Percentiles rank a stretch among this genome's conserved stretches.
phyloP scores from a whole-genome alignment of 1,140 invertebrate genomes.

The Ceratitis capitata region DNA sequence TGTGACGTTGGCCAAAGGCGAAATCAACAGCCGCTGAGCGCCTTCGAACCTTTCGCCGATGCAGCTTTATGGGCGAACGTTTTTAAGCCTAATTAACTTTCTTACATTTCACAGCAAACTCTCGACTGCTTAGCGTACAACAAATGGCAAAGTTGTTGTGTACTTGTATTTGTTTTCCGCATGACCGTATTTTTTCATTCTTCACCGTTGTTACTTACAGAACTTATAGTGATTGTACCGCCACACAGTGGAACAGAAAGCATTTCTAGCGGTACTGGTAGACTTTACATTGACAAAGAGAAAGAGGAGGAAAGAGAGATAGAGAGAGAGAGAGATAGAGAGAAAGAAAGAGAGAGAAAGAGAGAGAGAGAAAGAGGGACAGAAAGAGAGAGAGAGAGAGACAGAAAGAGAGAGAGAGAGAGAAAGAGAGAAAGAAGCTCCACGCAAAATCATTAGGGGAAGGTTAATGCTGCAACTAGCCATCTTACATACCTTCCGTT shows the following conservation, averaged over 20 bases:
- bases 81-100: slow-evolving; percentile 38
- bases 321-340: too few relatives aligned
- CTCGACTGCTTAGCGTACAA: slow-evolving; percentile 6
- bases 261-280: neutral
- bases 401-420: too few relatives aligned
- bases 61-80: slow-evolving; percentile 2
- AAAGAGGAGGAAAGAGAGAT: too few relatives aligned
- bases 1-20: neutral
- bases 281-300: too few relatives aligned
- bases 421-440: too few relatives aligned
- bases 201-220: neutral
- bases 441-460: too few relatives aligned
- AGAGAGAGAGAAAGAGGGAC: too few relatives aligned
- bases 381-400: too few relatives aligned
- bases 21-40: neutral
- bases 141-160: neutral
- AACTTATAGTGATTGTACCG: neutral
- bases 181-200: slow-evolving; percentile 6
- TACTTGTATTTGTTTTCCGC: neutral
- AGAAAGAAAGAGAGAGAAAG: too few relatives aligned
- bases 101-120: slow-evolving; percentile 8
- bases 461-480: too few relatives aligned
- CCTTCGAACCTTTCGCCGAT: neutral
- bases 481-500: too few relatives aligned
- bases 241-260: neutral